Percentiles rank a stretch among this genome's conserved stretches.
Conservation (phyloP, 2,888 invertebrate genomes). For the Geotrupes spiniger region DNA sequence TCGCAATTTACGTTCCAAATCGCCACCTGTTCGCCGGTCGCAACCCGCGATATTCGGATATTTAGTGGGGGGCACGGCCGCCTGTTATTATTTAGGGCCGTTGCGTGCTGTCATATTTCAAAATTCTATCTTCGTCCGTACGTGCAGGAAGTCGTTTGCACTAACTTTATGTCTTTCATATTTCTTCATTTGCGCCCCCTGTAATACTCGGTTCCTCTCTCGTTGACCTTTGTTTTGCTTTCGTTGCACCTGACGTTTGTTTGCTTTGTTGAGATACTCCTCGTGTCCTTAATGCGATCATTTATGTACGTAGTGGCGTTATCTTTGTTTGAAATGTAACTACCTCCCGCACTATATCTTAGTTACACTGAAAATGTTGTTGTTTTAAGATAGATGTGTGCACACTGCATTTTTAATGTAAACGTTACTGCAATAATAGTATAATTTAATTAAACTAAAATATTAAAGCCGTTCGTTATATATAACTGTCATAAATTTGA, state of each 20-base stretch:
- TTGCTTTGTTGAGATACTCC: constrained; percentile 15
- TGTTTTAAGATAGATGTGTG: no score
- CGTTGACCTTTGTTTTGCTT: constrained; percentile 11
- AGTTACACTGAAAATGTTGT: no score
- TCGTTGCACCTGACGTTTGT: constrained; percentile 18
- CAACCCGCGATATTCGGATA: constrained; percentile 21
- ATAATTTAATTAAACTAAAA: no score
- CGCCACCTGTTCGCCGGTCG: constrained; percentile 28
- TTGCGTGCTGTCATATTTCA: constrained; percentile 46
- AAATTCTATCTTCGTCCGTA: constrained; percentile 38
- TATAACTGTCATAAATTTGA: no score
- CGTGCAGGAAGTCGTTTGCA: constrained; percentile 41
- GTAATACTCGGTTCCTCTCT: constrained; percentile 27
- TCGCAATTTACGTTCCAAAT: constrained; percentile 16
- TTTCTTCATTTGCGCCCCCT: constrained; percentile 47
- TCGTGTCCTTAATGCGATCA: constrained; percentile 17
- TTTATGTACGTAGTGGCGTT: constrained; percentile 10
- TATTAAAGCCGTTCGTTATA: no score
- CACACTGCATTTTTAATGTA: no score
- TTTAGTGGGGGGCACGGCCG: constrained; percentile 23
- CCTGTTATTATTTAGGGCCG: constrained; percentile 37
- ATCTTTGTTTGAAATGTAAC: not conserved
- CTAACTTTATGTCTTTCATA: constrained; percentile 50
- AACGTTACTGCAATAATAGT: no score
- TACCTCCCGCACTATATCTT: not conserved